phyloP scores from a whole-genome alignment of 2,888 invertebrate genomes.

The Camponotus fellah region DNA sequence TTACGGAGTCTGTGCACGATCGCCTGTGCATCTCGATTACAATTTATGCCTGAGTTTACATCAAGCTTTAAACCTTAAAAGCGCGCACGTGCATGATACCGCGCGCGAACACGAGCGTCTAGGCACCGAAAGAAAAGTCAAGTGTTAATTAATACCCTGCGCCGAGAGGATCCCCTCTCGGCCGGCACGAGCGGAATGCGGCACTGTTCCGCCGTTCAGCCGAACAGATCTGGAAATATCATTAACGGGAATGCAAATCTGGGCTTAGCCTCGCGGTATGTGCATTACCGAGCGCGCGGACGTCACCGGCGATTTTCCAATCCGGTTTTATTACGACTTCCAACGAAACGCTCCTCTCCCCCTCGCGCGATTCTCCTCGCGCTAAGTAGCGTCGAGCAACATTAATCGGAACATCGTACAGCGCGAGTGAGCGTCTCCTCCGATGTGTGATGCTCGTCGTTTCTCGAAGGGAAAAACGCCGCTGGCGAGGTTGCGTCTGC shows the following conservation, averaged over 20 bases:
- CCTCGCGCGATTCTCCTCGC: not conserved
- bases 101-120: constrained; percentile 30
- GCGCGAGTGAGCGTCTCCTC: constrained; percentile 10
- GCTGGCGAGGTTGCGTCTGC: not conserved
- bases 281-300: constrained; percentile 45
- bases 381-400: constrained; percentile 30
- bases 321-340: constrained; percentile 49
- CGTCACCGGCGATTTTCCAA: constrained; percentile 50
- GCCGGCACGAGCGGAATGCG: constrained; percentile 68
- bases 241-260: constrained; percentile 75
- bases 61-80: constrained; percentile 44
- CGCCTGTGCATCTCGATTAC: constrained; percentile 53
- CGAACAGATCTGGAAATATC: constrained; percentile 75
- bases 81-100: constrained; percentile 36
- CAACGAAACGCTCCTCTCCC: constrained; percentile 16
- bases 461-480: not conserved
- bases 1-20: constrained; percentile 29
- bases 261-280: constrained; percentile 62
- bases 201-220: constrained; percentile 60
- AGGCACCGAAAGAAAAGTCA: constrained; percentile 47
- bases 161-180: constrained; percentile 33
- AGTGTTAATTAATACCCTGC: constrained; percentile 67
- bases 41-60: constrained; percentile 57
- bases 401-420: constrained; percentile 34
- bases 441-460: not conserved